Conservation (phyloP, 2,797 vertebrate species). For the Pteropus rufus region DNA sequence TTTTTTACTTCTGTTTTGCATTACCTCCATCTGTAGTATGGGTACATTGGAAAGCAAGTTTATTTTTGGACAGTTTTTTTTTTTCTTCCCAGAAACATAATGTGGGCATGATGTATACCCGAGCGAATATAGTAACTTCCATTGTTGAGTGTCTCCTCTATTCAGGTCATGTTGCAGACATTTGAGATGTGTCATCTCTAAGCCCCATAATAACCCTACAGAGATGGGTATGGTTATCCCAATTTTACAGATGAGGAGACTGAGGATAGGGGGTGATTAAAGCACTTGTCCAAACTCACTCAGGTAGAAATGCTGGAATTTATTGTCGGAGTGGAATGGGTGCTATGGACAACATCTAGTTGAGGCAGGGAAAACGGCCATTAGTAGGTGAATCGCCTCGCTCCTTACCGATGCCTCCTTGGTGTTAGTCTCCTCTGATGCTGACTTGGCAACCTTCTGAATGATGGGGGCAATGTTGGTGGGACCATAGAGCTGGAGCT, state of each 20-base stretch:
- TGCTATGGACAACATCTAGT: background rate
- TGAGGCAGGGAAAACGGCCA: background rate
- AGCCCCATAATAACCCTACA: background rate
- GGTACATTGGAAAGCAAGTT: background rate
- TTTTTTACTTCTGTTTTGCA: background rate
- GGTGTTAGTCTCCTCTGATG: slow-evolving; percentile 98
- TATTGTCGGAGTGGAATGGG: background rate
- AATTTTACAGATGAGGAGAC: background rate
- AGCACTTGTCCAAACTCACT: background rate
- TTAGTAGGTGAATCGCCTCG: background rate
- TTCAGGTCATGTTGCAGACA: background rate
- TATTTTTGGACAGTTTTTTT: background rate
- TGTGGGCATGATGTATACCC: background rate
- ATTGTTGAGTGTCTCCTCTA: background rate
- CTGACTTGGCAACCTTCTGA: slow-evolving; percentile 97
- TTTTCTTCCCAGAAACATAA: background rate
- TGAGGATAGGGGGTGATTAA: background rate
- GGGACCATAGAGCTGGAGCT: slow-evolving; percentile 97
- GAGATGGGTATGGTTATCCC: background rate
- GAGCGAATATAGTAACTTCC: background rate
- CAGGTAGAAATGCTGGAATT: background rate
- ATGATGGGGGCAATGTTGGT: slow-evolving; percentile 99
- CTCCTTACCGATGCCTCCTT: slow-evolving; percentile 95
- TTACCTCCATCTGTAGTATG: background rate
- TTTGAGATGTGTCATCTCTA: background rate